These are phyloP conservation scores for Mastacembelus armatus DNA, from an alignment of 2,797 vertebrate genomes.

Conservation along the genomic window DNA sequence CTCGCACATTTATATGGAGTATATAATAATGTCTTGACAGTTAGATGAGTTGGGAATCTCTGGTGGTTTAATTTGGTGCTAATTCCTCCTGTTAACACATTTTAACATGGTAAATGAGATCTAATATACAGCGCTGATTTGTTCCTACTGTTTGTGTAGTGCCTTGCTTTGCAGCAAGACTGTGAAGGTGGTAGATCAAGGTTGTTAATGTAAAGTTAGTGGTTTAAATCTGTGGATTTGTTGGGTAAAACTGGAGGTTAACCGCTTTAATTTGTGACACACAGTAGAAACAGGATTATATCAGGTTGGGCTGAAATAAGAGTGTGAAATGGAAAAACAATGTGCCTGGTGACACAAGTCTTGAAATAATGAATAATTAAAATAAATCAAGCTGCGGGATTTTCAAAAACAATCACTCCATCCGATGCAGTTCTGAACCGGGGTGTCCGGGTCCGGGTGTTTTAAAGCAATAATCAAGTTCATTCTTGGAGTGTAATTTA, in stretches of 20 bases:
- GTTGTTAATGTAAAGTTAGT: background rate
- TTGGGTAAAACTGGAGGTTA: conserved; percentile 1
- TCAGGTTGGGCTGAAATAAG: background rate
- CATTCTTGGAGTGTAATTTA: background rate
- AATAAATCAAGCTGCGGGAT: background rate
- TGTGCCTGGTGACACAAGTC: conserved; percentile 2
- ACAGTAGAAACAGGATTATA: conserved; percentile 7
- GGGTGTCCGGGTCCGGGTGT: too few species aligned
- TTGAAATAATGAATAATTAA: conserved; percentile 6
- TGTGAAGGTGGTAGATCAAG: background rate
- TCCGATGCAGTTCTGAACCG: background rate
- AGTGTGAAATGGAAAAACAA: conserved; percentile 18
- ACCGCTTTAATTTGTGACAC: conserved; percentile 8
- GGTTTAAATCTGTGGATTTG: conserved; percentile 4
- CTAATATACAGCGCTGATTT: conserved; percentile 39
- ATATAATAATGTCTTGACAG: conserved; percentile 76
- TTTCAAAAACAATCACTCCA: background rate
- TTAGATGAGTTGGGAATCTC: conserved; percentile 75
- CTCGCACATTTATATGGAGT: conserved; percentile 76
- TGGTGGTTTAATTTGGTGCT: conserved; percentile 75
- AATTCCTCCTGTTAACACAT: conserved; percentile 81
- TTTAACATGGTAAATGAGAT: conserved; percentile 74
- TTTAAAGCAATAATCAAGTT: background rate
- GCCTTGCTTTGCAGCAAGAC: conserved; percentile 18
- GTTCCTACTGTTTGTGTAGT: conserved; percentile 30